phyloP scores from a whole-genome alignment of 1,140 invertebrate species.

The Helicorthomorpha holstii region DNA sequence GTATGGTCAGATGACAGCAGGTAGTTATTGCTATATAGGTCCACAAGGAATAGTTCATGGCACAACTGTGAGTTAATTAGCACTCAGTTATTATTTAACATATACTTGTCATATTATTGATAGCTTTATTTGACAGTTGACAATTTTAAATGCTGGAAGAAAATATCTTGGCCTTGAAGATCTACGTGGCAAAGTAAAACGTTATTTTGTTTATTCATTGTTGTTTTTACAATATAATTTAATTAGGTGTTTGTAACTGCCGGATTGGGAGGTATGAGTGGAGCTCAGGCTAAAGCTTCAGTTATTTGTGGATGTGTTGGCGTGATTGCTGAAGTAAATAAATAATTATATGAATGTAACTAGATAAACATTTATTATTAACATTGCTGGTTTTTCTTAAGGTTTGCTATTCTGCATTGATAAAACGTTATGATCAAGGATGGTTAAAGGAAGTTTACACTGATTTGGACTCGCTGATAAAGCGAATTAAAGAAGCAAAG shows the following conservation, averaged over 20 bases:
- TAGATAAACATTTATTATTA: neutral
- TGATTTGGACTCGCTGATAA: constrained; percentile 34
- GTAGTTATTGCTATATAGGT: constrained; percentile 51
- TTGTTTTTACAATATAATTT: constrained; percentile 2
- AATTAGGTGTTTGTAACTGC: constrained; percentile 39
- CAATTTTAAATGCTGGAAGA: constrained; percentile 44
- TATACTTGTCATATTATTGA: neutral
- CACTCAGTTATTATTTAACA: neutral
- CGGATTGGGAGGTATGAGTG: constrained; percentile 51
- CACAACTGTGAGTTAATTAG: constrained; percentile 35
- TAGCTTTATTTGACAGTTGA: constrained; percentile 30
- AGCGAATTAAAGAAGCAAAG: constrained; percentile 26
- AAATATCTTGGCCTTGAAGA: constrained; percentile 35
- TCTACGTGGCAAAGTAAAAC: constrained; percentile 33
- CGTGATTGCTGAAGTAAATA: constrained; percentile 43
- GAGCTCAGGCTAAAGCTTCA: constrained; percentile 48
- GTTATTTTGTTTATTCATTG: neutral
- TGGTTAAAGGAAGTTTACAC: constrained; percentile 38
- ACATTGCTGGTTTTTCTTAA: constrained; percentile 12
- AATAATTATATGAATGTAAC: neutral
- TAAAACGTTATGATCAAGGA: constrained; percentile 42
- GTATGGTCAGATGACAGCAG: constrained; percentile 39
- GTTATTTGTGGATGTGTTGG: constrained; percentile 45
- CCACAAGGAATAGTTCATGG: constrained; percentile 55
- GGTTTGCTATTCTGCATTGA: constrained; percentile 36